A percentile compares a stretch with the other conserved stretches of the same genome.
These are phyloP conservation scores for Aethina tumida DNA, from an alignment of 1,140 invertebrate genomes.

Conservation along the genomic window DNA sequence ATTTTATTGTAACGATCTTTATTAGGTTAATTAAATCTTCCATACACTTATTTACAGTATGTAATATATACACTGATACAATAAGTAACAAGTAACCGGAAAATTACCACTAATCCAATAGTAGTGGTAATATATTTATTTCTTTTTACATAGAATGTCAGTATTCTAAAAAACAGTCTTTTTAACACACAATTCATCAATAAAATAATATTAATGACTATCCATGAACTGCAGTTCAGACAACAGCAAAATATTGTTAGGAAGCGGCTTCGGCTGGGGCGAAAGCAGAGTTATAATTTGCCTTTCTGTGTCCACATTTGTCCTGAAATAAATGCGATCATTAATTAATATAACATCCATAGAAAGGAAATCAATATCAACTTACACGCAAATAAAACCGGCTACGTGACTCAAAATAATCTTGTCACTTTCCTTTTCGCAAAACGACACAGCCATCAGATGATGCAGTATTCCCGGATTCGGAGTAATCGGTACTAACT, in stretches of 20 bases:
- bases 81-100: no score
- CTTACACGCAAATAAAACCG: conserved; percentile 91
- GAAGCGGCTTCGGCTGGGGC: conserved; percentile 80
- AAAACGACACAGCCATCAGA: conserved; percentile 78
- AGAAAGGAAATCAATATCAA: conserved; percentile 30
- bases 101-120: no score
- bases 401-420: conserved; percentile 81
- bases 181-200: no score
- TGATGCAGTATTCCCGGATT: conserved; percentile 73
- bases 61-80: no score
- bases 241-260: conserved; percentile 67
- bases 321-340: conserved; percentile 48
- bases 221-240: conserved; percentile 87
- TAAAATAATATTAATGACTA: conserved; percentile 43
- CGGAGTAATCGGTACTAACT: conserved; percentile 74
- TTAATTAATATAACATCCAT: conserved; percentile 10
- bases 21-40: no score
- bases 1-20: no score
- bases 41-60: no score
- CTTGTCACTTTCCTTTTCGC: conserved; percentile 64
- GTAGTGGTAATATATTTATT: no score
- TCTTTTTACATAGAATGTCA: no score
- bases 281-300: conserved; percentile 82
- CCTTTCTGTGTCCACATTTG: conserved; percentile 79
- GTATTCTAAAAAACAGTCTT: no score